Conservation (phyloP, 2,888 invertebrate species). For the Acanthacorydalis orientalis region DNA sequence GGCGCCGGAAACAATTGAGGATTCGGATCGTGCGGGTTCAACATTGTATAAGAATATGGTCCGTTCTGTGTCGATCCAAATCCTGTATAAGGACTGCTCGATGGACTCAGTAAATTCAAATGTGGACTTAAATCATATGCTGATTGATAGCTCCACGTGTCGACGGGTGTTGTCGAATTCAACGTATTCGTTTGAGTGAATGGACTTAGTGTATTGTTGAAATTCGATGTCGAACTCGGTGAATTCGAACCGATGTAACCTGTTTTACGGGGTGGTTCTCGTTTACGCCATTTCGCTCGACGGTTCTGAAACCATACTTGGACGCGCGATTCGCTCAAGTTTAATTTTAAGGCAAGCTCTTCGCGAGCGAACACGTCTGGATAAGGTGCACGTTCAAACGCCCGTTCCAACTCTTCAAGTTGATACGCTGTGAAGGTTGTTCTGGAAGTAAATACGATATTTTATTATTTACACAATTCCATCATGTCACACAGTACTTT, state of each 20-base stretch:
- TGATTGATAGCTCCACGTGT: conserved; percentile 66
- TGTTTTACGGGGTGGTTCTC: conserved; percentile 83
- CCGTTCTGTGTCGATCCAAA: conserved; percentile 42
- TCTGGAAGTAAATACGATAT: conserved; percentile 33
- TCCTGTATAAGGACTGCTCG: conserved; percentile 44
- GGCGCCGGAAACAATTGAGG: conserved; percentile 45
- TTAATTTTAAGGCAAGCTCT: conserved; percentile 79
- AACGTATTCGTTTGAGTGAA: conserved; percentile 37
- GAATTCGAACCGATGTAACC: conserved; percentile 56
- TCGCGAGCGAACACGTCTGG: conserved; percentile 93
- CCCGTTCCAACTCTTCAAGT: conserved; percentile 80
- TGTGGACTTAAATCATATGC: conserved; percentile 65
- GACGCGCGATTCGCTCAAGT: conserved; percentile 64
- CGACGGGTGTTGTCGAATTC: conserved; percentile 42
- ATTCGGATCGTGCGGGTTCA: conserved; percentile 50
- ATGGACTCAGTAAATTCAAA: conserved; percentile 51
- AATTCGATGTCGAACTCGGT: conserved; percentile 36
- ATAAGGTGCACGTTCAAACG: conserved; percentile 89
- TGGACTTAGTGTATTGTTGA: conserved; percentile 39
- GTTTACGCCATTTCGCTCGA: conserved; percentile 85
- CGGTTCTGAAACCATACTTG: conserved; percentile 83
- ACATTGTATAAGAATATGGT: conserved; percentile 40
- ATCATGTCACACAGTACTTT: no score
- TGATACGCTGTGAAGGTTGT: conserved; percentile 94
- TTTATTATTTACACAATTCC: no score